Evolutionary conservation across 2,113 vertebrate species (phyloP).

Genomic region (Sorex araneus): DNA sequence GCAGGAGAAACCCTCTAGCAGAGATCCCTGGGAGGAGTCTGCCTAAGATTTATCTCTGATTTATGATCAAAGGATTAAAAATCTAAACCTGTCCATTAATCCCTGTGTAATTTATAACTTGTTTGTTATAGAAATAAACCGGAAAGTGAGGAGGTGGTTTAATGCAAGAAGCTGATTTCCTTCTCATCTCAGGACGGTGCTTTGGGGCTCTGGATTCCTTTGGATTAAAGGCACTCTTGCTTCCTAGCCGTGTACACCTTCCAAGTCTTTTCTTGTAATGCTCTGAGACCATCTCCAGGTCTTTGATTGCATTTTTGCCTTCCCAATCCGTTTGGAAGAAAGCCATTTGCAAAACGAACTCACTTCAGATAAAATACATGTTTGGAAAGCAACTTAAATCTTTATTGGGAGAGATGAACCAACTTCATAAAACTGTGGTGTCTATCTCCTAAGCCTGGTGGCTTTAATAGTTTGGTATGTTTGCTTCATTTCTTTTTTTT

Average conservation of each 20-base stretch:
- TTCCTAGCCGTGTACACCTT: not conserved
- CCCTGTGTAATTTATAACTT: not conserved
- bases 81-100: conserved; percentile 40
- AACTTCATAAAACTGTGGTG: conserved; percentile 2
- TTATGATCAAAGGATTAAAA: conserved; percentile 9
- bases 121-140: conserved; percentile 42
- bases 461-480: conserved; percentile 17
- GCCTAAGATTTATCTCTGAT: conserved; percentile 22
- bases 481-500: conserved; percentile 3
- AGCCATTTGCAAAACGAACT: conserved; percentile 48
- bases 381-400: conserved; percentile 58
- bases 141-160: conserved; percentile 1
- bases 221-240: conserved; percentile 51
- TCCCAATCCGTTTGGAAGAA: conserved; percentile 62
- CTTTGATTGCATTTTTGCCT: conserved; percentile 70
- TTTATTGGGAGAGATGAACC: conserved; percentile 36
- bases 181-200: conserved; percentile 11
- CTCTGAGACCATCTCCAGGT: conserved; percentile 54
- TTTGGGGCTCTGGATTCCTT: conserved; percentile 54
- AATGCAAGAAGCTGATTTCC: conserved; percentile 18
- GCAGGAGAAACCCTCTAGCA: not conserved
- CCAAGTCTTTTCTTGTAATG: conserved; percentile 64
- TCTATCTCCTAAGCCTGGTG: conserved; percentile 30
- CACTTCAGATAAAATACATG: conserved; percentile 4
- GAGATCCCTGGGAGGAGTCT: not conserved